A percentile compares a stretch with the other conserved stretches of the same genome.
These are phyloP conservation scores for Patagioenas fasciata DNA, from an alignment of 2,113 vertebrate species.

Conservation along the genomic window DNA sequence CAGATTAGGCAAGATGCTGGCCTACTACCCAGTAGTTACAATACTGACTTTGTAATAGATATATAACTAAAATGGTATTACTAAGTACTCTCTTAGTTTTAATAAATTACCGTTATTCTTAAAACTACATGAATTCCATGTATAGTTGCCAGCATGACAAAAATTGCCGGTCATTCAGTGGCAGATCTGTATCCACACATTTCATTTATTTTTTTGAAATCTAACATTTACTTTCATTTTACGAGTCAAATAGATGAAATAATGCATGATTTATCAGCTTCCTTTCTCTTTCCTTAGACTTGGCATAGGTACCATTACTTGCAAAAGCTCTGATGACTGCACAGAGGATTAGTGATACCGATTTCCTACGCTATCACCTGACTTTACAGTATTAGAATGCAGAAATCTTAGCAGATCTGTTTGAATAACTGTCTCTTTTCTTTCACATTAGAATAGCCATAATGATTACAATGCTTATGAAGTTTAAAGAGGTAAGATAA, in stretches of 20 bases:
- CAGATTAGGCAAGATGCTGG: not conserved
- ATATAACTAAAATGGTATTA: not conserved
- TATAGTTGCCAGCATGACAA: not conserved
- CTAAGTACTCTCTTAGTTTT: not conserved
- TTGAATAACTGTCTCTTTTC: conserved; percentile 15
- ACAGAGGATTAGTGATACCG: not conserved
- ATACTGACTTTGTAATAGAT: not conserved
- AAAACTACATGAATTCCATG: not conserved
- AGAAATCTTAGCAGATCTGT: not conserved
- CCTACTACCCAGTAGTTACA: not conserved
- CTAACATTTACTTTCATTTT: not conserved
- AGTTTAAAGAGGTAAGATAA: conserved; percentile 49
- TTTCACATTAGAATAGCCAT: conserved; percentile 3
- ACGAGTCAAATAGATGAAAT: not conserved
- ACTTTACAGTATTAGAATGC: not conserved
- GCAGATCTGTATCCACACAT: not conserved
- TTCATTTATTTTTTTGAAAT: not conserved
- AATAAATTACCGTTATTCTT: not conserved
- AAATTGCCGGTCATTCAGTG: not conserved
- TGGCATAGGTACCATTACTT: not conserved
- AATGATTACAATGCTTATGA: conserved; percentile 7
- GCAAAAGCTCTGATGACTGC: not conserved
- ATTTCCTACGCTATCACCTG: not conserved
- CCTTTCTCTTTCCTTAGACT: not conserved
- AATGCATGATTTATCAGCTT: not conserved